Percentiles rank a stretch among this genome's conserved stretches.
phyloP scores from a whole-genome alignment of 2,888 invertebrate species.

The Endotricha flammealis region DNA sequence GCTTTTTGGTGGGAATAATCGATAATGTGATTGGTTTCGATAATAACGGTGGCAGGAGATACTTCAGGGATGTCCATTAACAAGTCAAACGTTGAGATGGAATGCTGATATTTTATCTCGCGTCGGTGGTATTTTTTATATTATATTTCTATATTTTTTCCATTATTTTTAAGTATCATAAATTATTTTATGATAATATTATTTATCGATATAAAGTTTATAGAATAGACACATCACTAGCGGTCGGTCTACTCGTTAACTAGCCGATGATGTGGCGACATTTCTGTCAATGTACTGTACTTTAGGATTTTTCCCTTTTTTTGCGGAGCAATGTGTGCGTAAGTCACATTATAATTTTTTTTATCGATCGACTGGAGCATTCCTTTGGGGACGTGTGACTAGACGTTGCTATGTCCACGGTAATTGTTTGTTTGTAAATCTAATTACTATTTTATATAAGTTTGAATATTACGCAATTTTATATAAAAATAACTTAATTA shows the following conservation, averaged over 20 bases:
- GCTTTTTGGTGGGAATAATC: conserved; percentile 33
- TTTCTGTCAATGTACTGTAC: conserved; percentile 32
- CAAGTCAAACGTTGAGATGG: conserved; percentile 7
- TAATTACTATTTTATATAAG: too few relatives aligned
- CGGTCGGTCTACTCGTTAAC: conserved; percentile 42
- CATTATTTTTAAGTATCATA: background rate
- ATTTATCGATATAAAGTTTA: conserved; percentile 18
- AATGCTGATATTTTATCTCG: conserved; percentile 10
- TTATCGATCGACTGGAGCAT: background rate
- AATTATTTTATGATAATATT: background rate
- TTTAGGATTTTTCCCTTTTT: conserved; percentile 18
- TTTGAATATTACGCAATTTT: too few relatives aligned
- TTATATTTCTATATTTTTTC: background rate
- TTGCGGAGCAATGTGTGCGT: conserved; percentile 10
- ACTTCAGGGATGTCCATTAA: conserved; percentile 16
- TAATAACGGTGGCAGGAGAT: conserved; percentile 17
- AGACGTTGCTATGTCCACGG: too few relatives aligned
- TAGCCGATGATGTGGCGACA: conserved; percentile 49
- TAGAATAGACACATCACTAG: conserved; percentile 32
- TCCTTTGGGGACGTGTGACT: conserved; percentile 5
- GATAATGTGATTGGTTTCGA: conserved; percentile 30
- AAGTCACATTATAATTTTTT: conserved; percentile 1
- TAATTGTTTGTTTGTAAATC: too few relatives aligned
- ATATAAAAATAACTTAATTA: too few relatives aligned
- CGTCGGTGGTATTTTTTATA: conserved; percentile 7